Percentiles rank a stretch among this genome's conserved stretches.
phyloP scores from a whole-genome alignment of 1,140 invertebrate species.

The Argopecten irradians region DNA sequence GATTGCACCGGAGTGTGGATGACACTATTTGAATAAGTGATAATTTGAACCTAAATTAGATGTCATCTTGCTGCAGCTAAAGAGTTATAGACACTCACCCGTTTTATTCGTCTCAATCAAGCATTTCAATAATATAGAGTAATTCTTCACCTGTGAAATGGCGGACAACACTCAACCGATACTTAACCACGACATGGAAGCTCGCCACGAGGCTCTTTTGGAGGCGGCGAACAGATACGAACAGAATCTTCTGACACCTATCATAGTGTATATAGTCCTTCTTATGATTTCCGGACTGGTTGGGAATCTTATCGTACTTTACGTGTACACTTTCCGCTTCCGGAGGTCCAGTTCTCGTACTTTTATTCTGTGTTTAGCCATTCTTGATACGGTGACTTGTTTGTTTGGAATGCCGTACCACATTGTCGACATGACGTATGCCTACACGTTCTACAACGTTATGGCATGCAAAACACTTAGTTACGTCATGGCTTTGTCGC shows the following conservation, averaged over 20 bases:
- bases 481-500: conserved; percentile 53
- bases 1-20: too few relatives aligned
- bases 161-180: neutral
- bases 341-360: conserved; percentile 63
- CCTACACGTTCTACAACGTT: conserved; percentile 62
- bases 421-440: conserved; percentile 61
- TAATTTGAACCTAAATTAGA: too few relatives aligned
- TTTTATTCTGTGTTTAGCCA: conserved; percentile 67
- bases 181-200: neutral
- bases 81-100: too few relatives aligned
- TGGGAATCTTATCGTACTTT: conserved; percentile 64
- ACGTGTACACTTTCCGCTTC: conserved; percentile 65
- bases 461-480: conserved; percentile 59
- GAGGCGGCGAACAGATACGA: neutral
- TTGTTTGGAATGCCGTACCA: conserved; percentile 66
- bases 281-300: conserved; percentile 62
- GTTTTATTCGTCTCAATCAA: too few relatives aligned
- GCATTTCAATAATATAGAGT: too few relatives aligned
- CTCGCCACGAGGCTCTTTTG: neutral
- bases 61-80: too few relatives aligned
- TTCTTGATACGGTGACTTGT: conserved; percentile 66
- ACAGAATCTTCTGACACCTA: conserved; percentile 51
- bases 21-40: too few relatives aligned
- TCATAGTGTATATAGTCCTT: conserved; percentile 58
- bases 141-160: neutral